Evolutionary conservation across 2,888 invertebrate species (phyloP), one percentile per base, ranked within the genome.

Genomic region (Tachina lurida): DNA sequence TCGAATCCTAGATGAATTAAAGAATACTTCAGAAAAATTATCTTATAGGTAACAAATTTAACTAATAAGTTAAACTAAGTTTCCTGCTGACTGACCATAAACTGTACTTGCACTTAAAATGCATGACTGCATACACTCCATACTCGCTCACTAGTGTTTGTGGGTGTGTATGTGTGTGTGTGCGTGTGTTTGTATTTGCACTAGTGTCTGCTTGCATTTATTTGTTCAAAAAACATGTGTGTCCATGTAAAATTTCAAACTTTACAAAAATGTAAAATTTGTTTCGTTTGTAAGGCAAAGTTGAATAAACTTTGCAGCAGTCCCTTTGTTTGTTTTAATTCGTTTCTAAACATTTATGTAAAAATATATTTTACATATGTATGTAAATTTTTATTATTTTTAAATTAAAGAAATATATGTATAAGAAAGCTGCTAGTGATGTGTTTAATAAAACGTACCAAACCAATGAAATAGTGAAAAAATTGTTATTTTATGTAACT

Each of bases 271-370:
- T 60, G 49, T 43, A 80, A 52, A 79, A 45, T 15, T 63, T 52
- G 39, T 47, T 75, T 43, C 52, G 52, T 47, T 80, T 52, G 49
- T 19, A 39, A 43, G 68, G 74, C 65, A 74, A 60, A 74, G 74
- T 75, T 81, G 74, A 81, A 81, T 68, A 67, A 75, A 75, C 68
- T 74, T 13, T 75, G 19, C 2, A 45, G 31, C 1, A 45, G 41
- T 43, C 1, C 8, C 10, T 80, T 74, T 74, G 39, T 74, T 47
- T 39, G 17, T 65, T 65, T 56, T 17, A n/a, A 43, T 19, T 45
- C 17, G 43, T 43, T 43, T 31, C 19, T 17, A 19, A 13, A 67
- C n/a, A 5, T 67, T 67, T 39, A n/a, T 58, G 52, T 17, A 52
- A 9, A 52, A n/a, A 31, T 31, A 31, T 31, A 58, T 12, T 13